Base-by-base conservation (phyloP, 2,888 invertebrate species). In the Bellardia bayeri region DNA sequence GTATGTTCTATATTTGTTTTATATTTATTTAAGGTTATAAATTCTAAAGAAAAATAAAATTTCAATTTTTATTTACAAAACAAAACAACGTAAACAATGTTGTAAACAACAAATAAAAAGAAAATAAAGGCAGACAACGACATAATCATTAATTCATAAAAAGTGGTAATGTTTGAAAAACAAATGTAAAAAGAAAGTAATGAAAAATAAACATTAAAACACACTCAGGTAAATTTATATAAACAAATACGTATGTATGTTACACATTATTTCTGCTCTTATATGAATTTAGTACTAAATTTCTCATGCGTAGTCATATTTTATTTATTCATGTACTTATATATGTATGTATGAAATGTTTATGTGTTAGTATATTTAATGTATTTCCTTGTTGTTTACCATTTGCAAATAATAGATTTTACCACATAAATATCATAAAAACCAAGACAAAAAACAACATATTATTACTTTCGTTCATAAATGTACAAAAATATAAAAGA, bases 131-230 rank as follows among this genome's bases (percentile, higher is more conserved):
- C 8, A 1, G 6, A 68, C 13, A 37, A 14, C 30, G 9, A 51
- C 56, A 33, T 51, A 49, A 76, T 83, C 49, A 86, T 56, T 75
- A 83, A 86, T 83, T 76, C 51, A 83, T 76, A 86, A 86, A 86
- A 58, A 16, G 51, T 37, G 56, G 69, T 58, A 83, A 83, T 71
- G 11, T 69, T 75, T 42, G 30, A 68, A 11, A 54, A 76, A 37
- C 13, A 58, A 6, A 30, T 11, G 49, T 30, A 16, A 2, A 58
- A 49, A 16, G 13, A 14, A 23, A 14, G 54, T 51, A 6, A n/a
- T 8, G n/a, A 51, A 23, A 68, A 42, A 66, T n/a, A 51, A 13
- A 51, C 11, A 66, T 7, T 23, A 9, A 49, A 56, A 79, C 51
- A 51, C 14, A 37, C 3, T 64, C 13, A 63, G 14, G 23, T 8